Evolutionary conservation across 35 echinoderm and acorn worm genomes (phyloP).

Genomic region (Lytechinus variegatus): DNA sequence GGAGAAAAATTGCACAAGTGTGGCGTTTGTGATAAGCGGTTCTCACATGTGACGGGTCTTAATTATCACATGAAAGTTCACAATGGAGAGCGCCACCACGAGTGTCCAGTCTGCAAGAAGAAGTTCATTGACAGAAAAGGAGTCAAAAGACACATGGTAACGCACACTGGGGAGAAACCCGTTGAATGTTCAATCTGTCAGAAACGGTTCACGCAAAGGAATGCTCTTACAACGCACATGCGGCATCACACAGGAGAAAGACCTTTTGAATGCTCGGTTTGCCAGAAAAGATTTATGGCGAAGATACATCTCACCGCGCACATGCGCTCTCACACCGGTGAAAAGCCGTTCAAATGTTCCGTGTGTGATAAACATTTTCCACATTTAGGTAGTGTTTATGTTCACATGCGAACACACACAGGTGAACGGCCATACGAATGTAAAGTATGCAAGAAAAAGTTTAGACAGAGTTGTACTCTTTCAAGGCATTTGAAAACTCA

Average conservation of each 20-base stretch:
- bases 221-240: slow-evolving; percentile 54
- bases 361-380: slow-evolving; percentile 37
- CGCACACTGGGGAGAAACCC: not conserved
- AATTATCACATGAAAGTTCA: not conserved
- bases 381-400: not conserved
- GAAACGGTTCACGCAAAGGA: not conserved
- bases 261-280: not conserved
- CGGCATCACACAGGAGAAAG: slow-evolving; percentile 34
- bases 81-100: not conserved
- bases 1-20: slow-evolving; percentile 43
- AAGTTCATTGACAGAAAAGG: not conserved
- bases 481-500: too few species aligned
- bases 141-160: not conserved
- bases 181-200: not conserved
- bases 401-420: slow-evolving; percentile 53
- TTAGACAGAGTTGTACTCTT: too few species aligned
- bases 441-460: slow-evolving; percentile 29
- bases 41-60: not conserved
- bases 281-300: not conserved
- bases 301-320: not conserved
- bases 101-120: not conserved
- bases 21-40: slow-evolving; percentile 55
- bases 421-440: slow-evolving; percentile 56
- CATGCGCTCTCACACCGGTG: slow-evolving; percentile 32
- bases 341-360: slow-evolving; percentile 35